phyloP scores from a whole-genome alignment of 2,888 invertebrate genomes.

The Athripsodes cinereus region DNA sequence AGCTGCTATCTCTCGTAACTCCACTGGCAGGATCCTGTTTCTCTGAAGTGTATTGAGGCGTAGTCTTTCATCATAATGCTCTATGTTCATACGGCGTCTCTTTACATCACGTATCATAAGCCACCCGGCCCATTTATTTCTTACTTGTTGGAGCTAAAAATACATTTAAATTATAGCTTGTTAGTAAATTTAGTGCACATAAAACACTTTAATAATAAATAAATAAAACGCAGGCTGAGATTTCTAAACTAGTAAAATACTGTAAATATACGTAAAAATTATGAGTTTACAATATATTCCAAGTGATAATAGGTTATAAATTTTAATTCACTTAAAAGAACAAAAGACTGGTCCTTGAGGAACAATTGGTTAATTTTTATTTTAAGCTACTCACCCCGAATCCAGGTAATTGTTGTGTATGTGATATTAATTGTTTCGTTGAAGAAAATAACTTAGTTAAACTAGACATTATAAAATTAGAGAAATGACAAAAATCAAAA shows the following conservation, averaged over 20 bases:
- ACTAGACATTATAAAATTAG: neutral
- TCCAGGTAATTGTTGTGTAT: constrained; percentile 7
- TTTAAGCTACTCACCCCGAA: constrained; percentile 17
- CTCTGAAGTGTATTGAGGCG: constrained; percentile 78
- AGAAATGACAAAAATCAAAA: neutral
- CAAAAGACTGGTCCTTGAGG: too few species aligned
- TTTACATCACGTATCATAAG: constrained; percentile 84
- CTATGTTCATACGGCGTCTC: constrained; percentile 65
- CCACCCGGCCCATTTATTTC: constrained; percentile 75
- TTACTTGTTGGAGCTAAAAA: constrained; percentile 62
- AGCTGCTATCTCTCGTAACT: constrained; percentile 71
- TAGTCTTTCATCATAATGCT: constrained; percentile 70
- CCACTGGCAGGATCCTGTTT: constrained; percentile 78
- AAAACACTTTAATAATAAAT: too few species aligned
- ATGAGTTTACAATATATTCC: too few species aligned
- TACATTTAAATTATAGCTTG: neutral
- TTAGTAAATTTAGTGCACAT: too few species aligned
- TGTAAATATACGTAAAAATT: too few species aligned
- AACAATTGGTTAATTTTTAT: too few species aligned
- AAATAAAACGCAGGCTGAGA: too few species aligned
- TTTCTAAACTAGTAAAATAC: too few species aligned
- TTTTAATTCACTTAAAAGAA: too few species aligned
- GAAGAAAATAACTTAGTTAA: neutral
- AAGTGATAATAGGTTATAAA: too few species aligned
- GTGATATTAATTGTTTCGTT: neutral